Conservation (phyloP, 2,888 invertebrate genomes). For the Limnephilus marmoratus region DNA sequence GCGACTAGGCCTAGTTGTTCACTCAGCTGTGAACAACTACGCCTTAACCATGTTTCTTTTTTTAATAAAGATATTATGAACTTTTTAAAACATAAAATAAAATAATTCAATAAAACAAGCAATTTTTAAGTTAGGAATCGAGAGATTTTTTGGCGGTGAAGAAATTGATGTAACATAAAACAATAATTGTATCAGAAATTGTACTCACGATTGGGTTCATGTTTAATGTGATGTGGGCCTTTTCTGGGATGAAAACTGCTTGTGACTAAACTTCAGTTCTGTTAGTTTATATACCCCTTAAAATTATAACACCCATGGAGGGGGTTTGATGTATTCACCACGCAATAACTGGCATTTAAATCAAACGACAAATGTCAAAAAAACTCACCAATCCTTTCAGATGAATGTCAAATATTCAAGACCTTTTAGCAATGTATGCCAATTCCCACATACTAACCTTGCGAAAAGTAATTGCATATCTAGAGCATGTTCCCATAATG, state of each 20-base stretch:
- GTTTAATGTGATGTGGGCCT: slow-evolving; percentile 48
- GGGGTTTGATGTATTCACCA: slow-evolving; percentile 8
- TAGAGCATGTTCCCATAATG: background rate
- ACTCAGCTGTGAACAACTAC: background rate
- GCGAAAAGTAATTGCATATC: background rate
- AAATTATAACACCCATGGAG: background rate
- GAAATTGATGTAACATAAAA: background rate
- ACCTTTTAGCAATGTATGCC: background rate
- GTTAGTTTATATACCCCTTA: slow-evolving; percentile 47
- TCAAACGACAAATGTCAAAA: background rate
- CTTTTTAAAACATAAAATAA: no score
- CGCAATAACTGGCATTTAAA: background rate
- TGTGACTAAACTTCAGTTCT: slow-evolving; percentile 24
- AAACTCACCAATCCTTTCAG: background rate
- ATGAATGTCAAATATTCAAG: background rate
- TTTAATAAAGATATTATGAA: background rate
- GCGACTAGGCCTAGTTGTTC: no score
- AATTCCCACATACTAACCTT: background rate
- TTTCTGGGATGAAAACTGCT: slow-evolving; percentile 61
- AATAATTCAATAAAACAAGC: no score
- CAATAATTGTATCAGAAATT: background rate
- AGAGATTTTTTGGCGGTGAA: no score
- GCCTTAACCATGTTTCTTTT: no score
- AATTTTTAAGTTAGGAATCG: no score
- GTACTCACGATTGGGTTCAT: slow-evolving; percentile 54